Evolutionary conservation across 1,140 invertebrate species (phyloP), one percentile per base, ranked within the genome.

Genomic region (Ruditapes philippinarum): DNA sequence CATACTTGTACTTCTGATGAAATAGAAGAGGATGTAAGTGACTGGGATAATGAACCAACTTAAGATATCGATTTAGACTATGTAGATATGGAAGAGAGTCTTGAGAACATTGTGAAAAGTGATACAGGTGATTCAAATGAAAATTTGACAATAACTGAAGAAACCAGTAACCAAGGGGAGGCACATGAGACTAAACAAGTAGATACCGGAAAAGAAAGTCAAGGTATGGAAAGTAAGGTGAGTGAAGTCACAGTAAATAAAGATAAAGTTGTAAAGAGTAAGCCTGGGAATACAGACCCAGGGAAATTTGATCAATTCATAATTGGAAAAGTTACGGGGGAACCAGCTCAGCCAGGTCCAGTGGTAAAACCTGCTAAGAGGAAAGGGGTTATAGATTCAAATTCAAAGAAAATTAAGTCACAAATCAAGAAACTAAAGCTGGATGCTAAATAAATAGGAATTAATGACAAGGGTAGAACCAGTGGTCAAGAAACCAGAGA

Each of bases 41-140:
- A 74, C n/a, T 74, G 36, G 70, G 70, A 74, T 42, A 49, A 7
- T 74, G 70, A 74, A 9, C 70, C 70, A 12, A n/a, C 28, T 54
- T 54, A 22, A 54, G 51, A 54, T 4, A 54, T 54, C 11, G 51
- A 54, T 54, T n/a, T 54, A 54, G 22, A 54, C 22, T 54, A 19
- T 54, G 51, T 14, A 54, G 51, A 54, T 54, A 22, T 14, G 3
- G 22, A 22, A 22, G 51, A 4, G 51, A 11, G 22, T 54, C 3
- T 14, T 14, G 51, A 11, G 4, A 54, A 14, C 12, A 54, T 14
- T 14, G 22, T 54, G 19, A 54, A 54, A n/a, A n/a, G n/a, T n/a
- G 51, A 22, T 3, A 4, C 11, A 54, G 22, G 22, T 14, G 12
- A 9, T 11, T 22, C 11, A 19, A n/a, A 54, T 11, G 22, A 19